These are phyloP conservation scores for Datnioides undecimradiatus DNA, from an alignment of 2,113 vertebrate genomes.

Conservation along the genomic window DNA sequence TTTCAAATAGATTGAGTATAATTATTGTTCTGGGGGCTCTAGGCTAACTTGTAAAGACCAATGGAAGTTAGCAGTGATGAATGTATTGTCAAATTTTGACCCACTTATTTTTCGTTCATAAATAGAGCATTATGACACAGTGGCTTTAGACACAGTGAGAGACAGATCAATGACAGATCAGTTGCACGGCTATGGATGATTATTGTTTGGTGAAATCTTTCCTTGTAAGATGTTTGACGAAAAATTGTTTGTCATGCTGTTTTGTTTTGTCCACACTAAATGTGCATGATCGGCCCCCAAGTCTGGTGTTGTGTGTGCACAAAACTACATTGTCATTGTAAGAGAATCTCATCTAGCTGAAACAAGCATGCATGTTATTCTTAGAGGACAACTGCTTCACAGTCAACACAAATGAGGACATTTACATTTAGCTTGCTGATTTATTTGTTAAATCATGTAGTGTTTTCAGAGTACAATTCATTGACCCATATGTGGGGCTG, in stretches of 20 bases:
- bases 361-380: not conserved
- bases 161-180: not conserved
- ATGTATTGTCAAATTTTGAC: no score
- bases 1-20: not conserved
- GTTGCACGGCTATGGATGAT: not conserved
- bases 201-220: not conserved
- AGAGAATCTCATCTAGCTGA: not conserved
- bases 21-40: not conserved
- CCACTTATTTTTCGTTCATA: no score
- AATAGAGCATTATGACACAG: no score
- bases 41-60: no score
- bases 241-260: not conserved
- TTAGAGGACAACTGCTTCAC: not conserved
- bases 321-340: not conserved
- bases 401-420: not conserved
- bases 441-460: no score
- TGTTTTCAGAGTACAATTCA: no score
- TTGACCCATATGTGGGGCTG: not conserved
- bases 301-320: not conserved
- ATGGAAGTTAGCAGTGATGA: no score
- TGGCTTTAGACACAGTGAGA: no score
- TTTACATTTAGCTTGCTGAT: not conserved
- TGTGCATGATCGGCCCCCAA: not conserved
- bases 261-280: not conserved
- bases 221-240: not conserved